These are phyloP conservation scores for Eledona agricola DNA, from an alignment of 2,888 invertebrate genomes.

Conservation along the genomic window DNA sequence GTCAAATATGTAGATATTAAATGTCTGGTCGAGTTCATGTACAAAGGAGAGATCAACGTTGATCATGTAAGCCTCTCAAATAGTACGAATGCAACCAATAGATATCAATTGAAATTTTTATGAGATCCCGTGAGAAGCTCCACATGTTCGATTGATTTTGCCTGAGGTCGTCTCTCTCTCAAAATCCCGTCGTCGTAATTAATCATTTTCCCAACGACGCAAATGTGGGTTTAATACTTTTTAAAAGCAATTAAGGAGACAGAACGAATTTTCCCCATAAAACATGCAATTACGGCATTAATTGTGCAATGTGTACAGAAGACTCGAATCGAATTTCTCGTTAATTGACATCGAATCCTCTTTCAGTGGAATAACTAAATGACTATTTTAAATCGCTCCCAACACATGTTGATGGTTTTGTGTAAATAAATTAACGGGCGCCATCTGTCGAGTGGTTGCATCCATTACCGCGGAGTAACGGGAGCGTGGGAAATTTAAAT, in stretches of 20 bases:
- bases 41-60: slow-evolving; percentile 94
- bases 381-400: slow-evolving; percentile 12
- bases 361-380: neutral
- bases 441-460: slow-evolving; percentile 25
- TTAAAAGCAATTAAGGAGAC: no score
- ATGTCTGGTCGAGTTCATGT: slow-evolving; percentile 93
- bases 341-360: slow-evolving; percentile 6
- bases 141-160: slow-evolving; percentile 18
- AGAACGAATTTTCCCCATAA: no score
- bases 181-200: no score
- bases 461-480: slow-evolving; percentile 1
- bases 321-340: no score
- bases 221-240: no score
- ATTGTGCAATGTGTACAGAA: neutral
- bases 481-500: slow-evolving; percentile 14
- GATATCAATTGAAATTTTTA: slow-evolving; percentile 10
- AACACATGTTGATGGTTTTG: slow-evolving; percentile 19
- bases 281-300: neutral
- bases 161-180: no score
- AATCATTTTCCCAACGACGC: no score
- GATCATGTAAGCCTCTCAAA: slow-evolving; percentile 86
- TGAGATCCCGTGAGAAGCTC: slow-evolving; percentile 12
- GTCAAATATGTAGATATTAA: slow-evolving; percentile 89
- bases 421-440: slow-evolving; percentile 27
- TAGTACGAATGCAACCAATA: no score